A percentile compares a stretch with the other conserved stretches of the same genome.
Conservation (phyloP, 2,888 invertebrate genomes). For the Petrolisthes cinctipes region DNA sequence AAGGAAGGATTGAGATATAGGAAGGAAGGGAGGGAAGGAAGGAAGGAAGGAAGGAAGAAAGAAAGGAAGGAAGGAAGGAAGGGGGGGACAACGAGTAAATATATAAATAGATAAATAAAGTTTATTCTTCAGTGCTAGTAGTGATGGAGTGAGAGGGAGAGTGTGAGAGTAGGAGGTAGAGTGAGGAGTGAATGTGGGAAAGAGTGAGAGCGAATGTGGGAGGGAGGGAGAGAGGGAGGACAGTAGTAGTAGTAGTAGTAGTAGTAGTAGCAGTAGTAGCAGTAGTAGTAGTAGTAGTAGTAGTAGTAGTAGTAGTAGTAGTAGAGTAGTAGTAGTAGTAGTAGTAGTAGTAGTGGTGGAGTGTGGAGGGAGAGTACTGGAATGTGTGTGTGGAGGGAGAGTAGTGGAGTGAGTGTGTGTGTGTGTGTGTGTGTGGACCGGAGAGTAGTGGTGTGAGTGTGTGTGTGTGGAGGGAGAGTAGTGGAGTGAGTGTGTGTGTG, state of each 20-base stretch:
- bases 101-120: too few relatives aligned
- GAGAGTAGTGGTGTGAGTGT: too few relatives aligned
- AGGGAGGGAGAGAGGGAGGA: too few relatives aligned
- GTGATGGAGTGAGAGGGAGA: too few relatives aligned
- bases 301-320: constrained; percentile 27
- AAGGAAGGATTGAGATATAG: background rate
- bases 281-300: constrained; percentile 19
- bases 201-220: too few relatives aligned
- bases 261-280: background rate
- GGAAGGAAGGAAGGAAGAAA: background rate
- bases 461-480: too few relatives aligned
- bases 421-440: too few relatives aligned
- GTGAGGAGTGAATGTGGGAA: too few relatives aligned
- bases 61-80: background rate
- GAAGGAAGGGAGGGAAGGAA: background rate
- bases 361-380: background rate
- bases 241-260: too few relatives aligned
- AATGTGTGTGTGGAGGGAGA: background rate
- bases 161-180: too few relatives aligned
- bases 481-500: too few relatives aligned
- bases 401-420: background rate
- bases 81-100: background rate
- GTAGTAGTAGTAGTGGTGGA: background rate
- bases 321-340: constrained; percentile 14
- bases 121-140: too few relatives aligned